Conservation (phyloP, 2,113 vertebrate species). For the Terrapene triunguis region DNA sequence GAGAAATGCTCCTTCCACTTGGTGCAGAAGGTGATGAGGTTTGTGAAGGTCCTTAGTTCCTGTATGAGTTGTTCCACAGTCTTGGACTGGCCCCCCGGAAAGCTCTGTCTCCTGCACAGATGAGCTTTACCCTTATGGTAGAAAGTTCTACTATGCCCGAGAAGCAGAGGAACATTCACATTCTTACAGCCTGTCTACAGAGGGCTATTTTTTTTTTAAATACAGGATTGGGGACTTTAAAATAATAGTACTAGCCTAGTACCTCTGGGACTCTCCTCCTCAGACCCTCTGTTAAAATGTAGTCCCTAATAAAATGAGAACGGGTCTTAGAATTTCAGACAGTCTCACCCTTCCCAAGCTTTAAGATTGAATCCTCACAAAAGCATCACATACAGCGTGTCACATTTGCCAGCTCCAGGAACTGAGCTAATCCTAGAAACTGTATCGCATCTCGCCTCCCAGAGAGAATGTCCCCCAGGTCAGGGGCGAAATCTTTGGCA, state of each 20-base stretch:
- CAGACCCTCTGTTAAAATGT: not conserved
- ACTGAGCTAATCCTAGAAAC: conserved; percentile 78
- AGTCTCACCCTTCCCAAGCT: not conserved
- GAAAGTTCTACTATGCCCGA: not conserved
- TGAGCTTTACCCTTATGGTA: not conserved
- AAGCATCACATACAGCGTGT: conserved; percentile 56
- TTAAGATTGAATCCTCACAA: conserved; percentile 34
- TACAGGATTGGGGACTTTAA: not conserved
- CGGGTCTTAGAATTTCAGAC: not conserved
- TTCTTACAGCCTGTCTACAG: not conserved
- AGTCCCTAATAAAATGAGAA: not conserved
- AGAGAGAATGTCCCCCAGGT: conserved; percentile 72
- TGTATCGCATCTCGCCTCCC: conserved; percentile 66
- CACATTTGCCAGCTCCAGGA: conserved; percentile 55
- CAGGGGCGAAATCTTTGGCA: conserved; percentile 66
- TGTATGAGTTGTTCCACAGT: not conserved
- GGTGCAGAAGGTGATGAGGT: not conserved
- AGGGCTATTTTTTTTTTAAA: not conserved
- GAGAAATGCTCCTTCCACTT: not conserved
- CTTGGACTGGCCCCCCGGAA: not conserved
- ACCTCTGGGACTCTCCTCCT: not conserved
- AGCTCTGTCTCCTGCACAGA: not conserved
- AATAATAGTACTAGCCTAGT: not conserved
- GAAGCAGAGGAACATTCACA: not conserved
- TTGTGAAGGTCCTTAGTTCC: not conserved